Evolutionary conservation across 2,888 invertebrate species (phyloP).

Genomic region (Limulus polyphemus): DNA sequence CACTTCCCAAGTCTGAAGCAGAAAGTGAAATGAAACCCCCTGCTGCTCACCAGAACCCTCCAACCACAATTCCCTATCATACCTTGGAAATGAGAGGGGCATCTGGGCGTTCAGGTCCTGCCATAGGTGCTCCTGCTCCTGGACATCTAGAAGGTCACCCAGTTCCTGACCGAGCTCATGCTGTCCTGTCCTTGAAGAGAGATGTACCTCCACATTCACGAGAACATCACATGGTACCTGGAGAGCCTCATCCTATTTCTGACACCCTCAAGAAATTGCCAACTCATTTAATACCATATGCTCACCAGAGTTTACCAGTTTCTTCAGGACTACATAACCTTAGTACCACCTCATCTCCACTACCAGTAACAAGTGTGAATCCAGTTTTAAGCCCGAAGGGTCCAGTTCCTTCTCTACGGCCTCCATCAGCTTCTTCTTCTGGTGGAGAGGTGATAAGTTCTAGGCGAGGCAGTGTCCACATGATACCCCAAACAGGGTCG

Average conservation of each 20-base stretch:
- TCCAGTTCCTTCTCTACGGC: not conserved
- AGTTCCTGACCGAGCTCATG: slow-evolving; percentile 18
- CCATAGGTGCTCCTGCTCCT: slow-evolving; percentile 17
- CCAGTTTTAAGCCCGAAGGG: not conserved
- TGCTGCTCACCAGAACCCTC: slow-evolving; percentile 23
- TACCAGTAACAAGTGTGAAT: not conserved
- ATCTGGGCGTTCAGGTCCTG: slow-evolving; percentile 8
- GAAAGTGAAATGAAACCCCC: slow-evolving; percentile 15
- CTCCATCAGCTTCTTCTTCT: not conserved
- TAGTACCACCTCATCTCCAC: not conserved
- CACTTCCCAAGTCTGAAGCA: slow-evolving; percentile 7
- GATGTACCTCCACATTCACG: slow-evolving; percentile 4
- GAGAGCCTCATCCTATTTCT: not conserved
- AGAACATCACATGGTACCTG: not conserved
- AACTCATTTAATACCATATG: not conserved
- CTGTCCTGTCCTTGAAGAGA: slow-evolving; percentile 17
- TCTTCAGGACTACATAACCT: not conserved
- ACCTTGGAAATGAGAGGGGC: slow-evolving; percentile 9
- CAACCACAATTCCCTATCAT: slow-evolving; percentile 17
- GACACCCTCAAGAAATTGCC: not conserved
- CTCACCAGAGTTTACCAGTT: too few relatives aligned
- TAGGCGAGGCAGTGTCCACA: not conserved
- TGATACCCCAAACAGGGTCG: slow-evolving; percentile 15
- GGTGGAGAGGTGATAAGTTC: not conserved
- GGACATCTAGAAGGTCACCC: slow-evolving; percentile 15